Evolutionary conservation across 2,797 vertebrate species (phyloP), one percentile per base, ranked within the genome.

Genomic region (Eidolon dupreanum): DNA sequence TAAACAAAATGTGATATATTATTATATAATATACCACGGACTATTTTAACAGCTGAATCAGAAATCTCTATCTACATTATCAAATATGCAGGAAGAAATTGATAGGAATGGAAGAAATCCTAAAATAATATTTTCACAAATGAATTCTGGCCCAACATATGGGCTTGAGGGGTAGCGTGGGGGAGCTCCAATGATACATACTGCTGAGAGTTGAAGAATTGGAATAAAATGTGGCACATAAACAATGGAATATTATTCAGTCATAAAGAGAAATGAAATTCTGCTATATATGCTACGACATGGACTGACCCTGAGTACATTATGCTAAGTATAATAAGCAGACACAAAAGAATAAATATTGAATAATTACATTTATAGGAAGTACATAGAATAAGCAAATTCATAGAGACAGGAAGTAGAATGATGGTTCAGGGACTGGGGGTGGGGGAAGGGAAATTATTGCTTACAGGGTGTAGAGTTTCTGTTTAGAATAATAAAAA

Each of bases 1-100:
- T 51, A n/a, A 66, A 43, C 20, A 77, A 55, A 70, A 83, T 6
- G 22, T 1, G 7, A 0, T 20, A 4, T 31, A 33, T 31, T 65
- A 49, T 31, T 65, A 33, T 41, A n/a, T 15, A 3, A 12, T 61
- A 79, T 38, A 20, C 59, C 88, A 65, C 46, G 84, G 85, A 83
- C 88, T 73, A 68, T 79, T 96, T 82, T 93, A 93, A 94, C 94
- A 93, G 93, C 90, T 87, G 95, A 97, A 94, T 97, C 95, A 97
- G 88, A 93, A 85, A 85, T 92, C 83, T 85, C 82, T 59, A 5
- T 38, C 93, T 66, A 59, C 10, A 6, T 70, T 97, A 86, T 90
- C 90, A 97, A 97, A 89, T 89, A 94, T 36, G 82, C 66, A 91
- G 94, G 94, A 90, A 96, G 88, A 92, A 96, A 95, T 38, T 36